Conservation (phyloP, 1,140 invertebrate genomes). For the Myzus persicae region DNA sequence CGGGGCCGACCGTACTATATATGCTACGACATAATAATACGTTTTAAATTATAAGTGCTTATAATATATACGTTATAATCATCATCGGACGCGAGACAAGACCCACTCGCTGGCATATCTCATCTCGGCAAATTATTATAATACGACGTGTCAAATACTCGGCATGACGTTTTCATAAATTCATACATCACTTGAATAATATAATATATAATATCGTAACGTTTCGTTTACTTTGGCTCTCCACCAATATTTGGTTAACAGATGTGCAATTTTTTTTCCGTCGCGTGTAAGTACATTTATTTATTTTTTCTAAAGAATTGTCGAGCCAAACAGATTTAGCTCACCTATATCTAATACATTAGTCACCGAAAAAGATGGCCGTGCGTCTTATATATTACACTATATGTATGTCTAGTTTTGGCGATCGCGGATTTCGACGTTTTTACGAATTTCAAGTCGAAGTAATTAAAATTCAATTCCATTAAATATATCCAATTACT, state of each 20-base stretch:
- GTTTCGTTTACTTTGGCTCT: neutral
- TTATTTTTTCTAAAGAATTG: neutral
- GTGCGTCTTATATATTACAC: too few relatives aligned
- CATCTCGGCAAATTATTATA: constrained; percentile 9
- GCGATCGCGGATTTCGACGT: neutral
- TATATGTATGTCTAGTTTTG: neutral
- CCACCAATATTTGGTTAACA: neutral
- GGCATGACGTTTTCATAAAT: neutral
- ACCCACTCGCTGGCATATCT: neutral
- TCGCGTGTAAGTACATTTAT: neutral
- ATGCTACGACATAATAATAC: neutral
- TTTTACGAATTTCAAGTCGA: neutral
- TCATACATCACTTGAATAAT: neutral
- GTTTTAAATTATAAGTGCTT: neutral
- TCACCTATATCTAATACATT: neutral
- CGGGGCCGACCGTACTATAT: neutral
- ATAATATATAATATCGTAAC: neutral
- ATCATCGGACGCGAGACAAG: neutral
- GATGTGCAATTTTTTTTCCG: neutral
- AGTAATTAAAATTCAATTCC: neutral
- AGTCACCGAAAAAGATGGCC: neutral
- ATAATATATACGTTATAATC: neutral
- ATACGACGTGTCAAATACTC: neutral
- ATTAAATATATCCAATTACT: neutral
- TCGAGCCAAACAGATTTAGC: neutral